These are phyloP conservation scores for Pantala flavescens DNA, from an alignment of 1,140 invertebrate genomes.

Conservation along the genomic window DNA sequence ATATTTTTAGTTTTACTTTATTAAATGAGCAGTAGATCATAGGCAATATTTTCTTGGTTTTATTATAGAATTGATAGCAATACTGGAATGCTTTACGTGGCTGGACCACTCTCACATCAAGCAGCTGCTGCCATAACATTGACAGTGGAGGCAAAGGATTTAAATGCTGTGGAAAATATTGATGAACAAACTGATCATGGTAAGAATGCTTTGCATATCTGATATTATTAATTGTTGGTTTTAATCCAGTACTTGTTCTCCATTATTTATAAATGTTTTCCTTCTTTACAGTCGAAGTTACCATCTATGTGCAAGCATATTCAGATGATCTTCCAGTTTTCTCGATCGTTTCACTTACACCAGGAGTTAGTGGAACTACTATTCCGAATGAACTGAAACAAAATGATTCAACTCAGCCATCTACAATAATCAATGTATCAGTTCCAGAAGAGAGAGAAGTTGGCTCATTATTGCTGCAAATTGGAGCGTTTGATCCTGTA, in stretches of 20 bases:
- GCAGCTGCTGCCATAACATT: slow-evolving; percentile 67
- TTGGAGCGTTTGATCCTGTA: slow-evolving; percentile 62
- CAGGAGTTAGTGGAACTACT: slow-evolving; percentile 5
- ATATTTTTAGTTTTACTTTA: no score
- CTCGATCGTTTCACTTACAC: slow-evolving; percentile 27
- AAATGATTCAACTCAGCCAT: slow-evolving; percentile 22
- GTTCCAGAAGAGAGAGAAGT: slow-evolving; percentile 67
- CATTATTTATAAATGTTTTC: slow-evolving; percentile 12
- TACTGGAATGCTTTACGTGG: slow-evolving; percentile 58
- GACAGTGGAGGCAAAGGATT: slow-evolving; percentile 58
- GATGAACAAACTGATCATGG: slow-evolving; percentile 51
- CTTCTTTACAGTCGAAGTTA: slow-evolving; percentile 50
- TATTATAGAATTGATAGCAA: slow-evolving; percentile 47
- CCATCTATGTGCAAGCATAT: slow-evolving; percentile 45
- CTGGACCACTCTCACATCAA: slow-evolving; percentile 62
- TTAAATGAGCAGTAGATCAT: no score
- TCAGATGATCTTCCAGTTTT: slow-evolving; percentile 70
- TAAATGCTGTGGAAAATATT: slow-evolving; percentile 54
- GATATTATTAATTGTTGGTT: no score
- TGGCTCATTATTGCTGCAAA: slow-evolving; percentile 60
- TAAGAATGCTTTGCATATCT: not conserved
- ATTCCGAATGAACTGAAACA: not conserved
- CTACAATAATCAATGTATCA: slow-evolving; percentile 52
- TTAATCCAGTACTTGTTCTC: no score
- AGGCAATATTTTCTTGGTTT: not conserved